Percentiles rank a stretch among this genome's conserved stretches.
Evolutionary conservation across 2,888 invertebrate species (phyloP).

Genomic region (Hyposoter dolosus): DNA sequence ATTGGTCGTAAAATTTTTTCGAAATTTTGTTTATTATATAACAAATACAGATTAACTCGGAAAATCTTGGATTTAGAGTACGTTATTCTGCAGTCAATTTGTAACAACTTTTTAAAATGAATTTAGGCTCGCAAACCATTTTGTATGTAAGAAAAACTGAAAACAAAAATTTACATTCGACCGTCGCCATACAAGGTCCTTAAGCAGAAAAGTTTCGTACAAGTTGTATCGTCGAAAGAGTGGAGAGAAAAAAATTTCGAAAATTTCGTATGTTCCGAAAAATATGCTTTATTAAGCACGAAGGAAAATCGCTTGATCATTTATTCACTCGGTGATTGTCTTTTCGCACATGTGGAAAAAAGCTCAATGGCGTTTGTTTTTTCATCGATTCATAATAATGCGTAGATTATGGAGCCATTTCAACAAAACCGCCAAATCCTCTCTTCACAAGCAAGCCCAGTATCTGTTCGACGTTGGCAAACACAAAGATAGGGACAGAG

Average conservation of each 20-base stretch:
- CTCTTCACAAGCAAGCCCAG: conserved; percentile 53
- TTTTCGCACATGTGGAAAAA: conserved; percentile 36
- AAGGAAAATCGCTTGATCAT: neutral
- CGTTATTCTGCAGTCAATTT: too few relatives aligned
- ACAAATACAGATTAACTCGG: too few relatives aligned
- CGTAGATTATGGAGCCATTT: conserved; percentile 25
- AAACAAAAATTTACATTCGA: too few relatives aligned
- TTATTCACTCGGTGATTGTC: conserved; percentile 15
- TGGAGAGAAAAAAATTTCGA: neutral
- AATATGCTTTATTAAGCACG: neutral
- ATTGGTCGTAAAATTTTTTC: too few relatives aligned
- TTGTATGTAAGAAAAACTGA: too few relatives aligned
- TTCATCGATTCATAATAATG: conserved; percentile 55
- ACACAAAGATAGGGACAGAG: conserved; percentile 57
- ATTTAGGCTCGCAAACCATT: too few relatives aligned
- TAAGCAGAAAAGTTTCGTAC: neutral
- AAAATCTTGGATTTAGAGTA: too few relatives aligned
- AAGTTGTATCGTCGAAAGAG: neutral
- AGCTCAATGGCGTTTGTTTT: conserved; percentile 17
- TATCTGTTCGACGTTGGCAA: conserved; percentile 62
- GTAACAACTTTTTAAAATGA: too few relatives aligned
- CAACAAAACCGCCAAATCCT: conserved; percentile 15
- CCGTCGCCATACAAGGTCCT: too few relatives aligned
- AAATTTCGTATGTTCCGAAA: neutral
- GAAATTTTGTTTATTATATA: too few relatives aligned